Evolutionary conservation across 2,888 invertebrate species (phyloP).

Genomic region (Meghimatium bilineatum): DNA sequence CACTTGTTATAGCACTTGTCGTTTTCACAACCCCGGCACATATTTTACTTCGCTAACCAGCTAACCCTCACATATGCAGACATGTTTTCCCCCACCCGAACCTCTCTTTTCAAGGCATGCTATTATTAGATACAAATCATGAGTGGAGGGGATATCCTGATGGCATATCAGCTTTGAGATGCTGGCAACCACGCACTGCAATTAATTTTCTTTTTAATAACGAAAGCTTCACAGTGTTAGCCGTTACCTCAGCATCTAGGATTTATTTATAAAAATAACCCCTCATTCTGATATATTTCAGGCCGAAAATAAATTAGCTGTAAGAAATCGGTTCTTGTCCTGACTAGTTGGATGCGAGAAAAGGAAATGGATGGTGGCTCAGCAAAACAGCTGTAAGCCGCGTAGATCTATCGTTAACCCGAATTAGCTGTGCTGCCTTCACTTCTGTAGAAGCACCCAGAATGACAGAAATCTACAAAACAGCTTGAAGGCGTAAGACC

Average conservation of each 20-base stretch:
- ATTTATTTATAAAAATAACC: slow-evolving; percentile 13
- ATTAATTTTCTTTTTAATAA: slow-evolving; percentile 37
- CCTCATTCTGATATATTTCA: slow-evolving; percentile 1
- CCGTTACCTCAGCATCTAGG: not conserved
- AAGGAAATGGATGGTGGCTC: not conserved
- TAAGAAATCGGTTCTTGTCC: not conserved
- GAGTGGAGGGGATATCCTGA: slow-evolving; percentile 8
- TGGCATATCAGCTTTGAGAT: not conserved
- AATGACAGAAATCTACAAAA: no score
- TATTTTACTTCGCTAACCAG: not conserved
- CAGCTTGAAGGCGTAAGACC: no score
- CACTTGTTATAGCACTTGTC: slow-evolving; percentile 1
- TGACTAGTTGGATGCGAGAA: not conserved
- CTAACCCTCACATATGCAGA: not conserved
- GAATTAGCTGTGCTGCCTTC: not conserved
- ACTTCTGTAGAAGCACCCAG: not conserved
- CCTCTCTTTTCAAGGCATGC: not conserved
- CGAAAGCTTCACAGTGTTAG: not conserved
- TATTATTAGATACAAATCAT: slow-evolving; percentile 17
- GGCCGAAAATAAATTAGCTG: not conserved
- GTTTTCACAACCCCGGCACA: not conserved
- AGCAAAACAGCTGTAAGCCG: not conserved
- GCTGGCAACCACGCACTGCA: not conserved
- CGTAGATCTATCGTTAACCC: not conserved
- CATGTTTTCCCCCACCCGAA: not conserved